Percentiles rank a stretch among this genome's conserved stretches.
These are phyloP conservation scores for Varroa destructor DNA, from an alignment of 1,140 invertebrate species.

Conservation along the genomic window DNA sequence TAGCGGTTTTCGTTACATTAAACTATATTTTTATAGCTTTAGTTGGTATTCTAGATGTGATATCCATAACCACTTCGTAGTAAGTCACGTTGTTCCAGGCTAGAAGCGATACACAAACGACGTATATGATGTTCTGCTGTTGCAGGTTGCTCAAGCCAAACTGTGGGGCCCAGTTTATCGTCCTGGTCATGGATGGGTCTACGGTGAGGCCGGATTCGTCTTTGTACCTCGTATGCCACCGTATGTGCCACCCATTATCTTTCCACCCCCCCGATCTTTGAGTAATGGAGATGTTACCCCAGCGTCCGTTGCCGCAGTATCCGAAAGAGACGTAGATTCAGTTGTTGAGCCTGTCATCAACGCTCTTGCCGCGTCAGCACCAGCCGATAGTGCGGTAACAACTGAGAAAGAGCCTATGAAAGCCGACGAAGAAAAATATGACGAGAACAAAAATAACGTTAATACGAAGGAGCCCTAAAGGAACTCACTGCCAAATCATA, in stretches of 20 bases:
- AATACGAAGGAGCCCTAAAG: too few species aligned
- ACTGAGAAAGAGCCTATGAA: neutral
- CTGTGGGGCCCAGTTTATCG: constrained; percentile 20
- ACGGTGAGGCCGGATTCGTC: constrained; percentile 23
- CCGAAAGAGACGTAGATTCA: neutral
- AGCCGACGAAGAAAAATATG: neutral
- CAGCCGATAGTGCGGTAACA: neutral
- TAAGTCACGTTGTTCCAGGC: too few species aligned
- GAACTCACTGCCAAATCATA: too few species aligned
- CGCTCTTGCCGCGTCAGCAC: neutral
- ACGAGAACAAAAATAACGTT: neutral
- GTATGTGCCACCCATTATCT: constrained; percentile 15
- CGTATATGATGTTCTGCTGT: too few species aligned
- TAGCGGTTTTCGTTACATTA: too few species aligned
- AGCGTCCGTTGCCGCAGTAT: neutral
- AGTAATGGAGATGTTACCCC: neutral
- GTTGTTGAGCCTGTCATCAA: neutral
- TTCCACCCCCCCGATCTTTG: neutral
- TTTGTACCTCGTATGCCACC: constrained; percentile 8
- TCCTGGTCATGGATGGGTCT: constrained; percentile 13
- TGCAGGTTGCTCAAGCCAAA: constrained; percentile 5
- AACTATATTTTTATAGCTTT: too few species aligned
- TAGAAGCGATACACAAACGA: too few species aligned
- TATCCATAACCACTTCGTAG: too few species aligned
- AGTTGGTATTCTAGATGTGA: too few species aligned